Evolutionary conservation across 2,888 invertebrate genomes (phyloP).

Genomic region (Torymus tubicola): DNA sequence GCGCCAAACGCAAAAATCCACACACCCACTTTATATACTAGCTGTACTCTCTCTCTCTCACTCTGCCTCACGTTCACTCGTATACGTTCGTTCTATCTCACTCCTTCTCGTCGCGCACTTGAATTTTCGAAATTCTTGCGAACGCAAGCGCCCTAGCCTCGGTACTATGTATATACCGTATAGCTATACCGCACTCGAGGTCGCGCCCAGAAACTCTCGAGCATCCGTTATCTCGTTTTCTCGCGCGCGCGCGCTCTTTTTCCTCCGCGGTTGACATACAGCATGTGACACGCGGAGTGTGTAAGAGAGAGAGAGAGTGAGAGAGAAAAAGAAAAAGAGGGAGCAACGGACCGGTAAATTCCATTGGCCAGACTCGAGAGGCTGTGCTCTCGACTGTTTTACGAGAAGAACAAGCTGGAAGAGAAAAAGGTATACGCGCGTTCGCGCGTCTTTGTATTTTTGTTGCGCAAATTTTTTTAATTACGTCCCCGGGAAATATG

Average conservation of each 20-base stretch:
- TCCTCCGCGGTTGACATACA: constrained; percentile 10
- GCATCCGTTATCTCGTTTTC: constrained; percentile 4
- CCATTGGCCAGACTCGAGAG: constrained; percentile 16
- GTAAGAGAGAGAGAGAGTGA: no score
- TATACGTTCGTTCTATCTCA: no score
- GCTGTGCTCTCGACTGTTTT: constrained; percentile 2
- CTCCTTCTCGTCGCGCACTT: not conserved
- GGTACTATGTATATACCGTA: not conserved
- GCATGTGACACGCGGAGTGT: not conserved
- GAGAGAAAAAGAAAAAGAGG: no score
- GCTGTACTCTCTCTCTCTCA: constrained; percentile 23
- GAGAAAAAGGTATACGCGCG: no score
- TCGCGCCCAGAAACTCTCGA: not conserved
- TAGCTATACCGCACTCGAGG: not conserved
- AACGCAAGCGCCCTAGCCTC: not conserved
- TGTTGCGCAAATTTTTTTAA: no score
- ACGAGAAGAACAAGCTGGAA: not conserved
- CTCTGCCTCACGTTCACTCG: not conserved
- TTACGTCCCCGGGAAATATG: no score
- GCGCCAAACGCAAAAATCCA: constrained; percentile 22
- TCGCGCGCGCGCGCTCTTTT: constrained; percentile 29
- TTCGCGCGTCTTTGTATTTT: no score
- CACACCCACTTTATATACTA: not conserved
- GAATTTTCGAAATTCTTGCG: constrained; percentile 41
- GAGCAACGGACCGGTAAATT: constrained; percentile 22